Conservation (phyloP, 2,888 invertebrate species). For the Volucella zonaria region DNA sequence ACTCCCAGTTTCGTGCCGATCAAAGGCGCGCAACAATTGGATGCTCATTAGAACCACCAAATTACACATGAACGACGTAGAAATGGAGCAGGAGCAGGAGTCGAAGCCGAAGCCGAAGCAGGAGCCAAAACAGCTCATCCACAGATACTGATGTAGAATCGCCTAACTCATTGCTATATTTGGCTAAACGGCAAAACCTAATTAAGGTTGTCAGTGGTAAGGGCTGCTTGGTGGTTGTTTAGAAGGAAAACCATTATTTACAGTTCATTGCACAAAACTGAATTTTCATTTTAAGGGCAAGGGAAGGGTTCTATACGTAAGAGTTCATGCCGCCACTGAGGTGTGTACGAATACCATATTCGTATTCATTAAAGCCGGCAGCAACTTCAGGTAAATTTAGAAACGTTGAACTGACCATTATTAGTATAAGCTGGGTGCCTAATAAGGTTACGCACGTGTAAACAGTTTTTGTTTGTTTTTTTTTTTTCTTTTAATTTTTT, state of each 20-base stretch:
- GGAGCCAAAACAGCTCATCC: background rate
- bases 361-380: too few species aligned
- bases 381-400: conserved; percentile 1
- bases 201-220: conserved; percentile 20
- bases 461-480: background rate
- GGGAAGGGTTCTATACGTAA: background rate
- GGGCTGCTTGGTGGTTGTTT: background rate
- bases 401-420: conserved; percentile 13
- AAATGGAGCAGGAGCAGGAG: background rate
- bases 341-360: too few species aligned
- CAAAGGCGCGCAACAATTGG: conserved; percentile 6
- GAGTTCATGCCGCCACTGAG: too few species aligned
- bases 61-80: background rate
- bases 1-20: background rate
- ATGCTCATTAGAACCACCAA: conserved; percentile 27
- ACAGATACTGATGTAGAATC: conserved; percentile 18
- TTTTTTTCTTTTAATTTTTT: conserved; percentile 14
- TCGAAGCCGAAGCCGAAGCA: conserved; percentile 12
- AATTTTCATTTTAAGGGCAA: conserved; percentile 14
- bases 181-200: conserved; percentile 16
- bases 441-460: conserved; percentile 19
- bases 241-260: conserved; percentile 6
- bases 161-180: background rate
- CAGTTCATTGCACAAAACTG: conserved; percentile 12
- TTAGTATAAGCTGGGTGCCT: background rate